Evolutionary conservation across 2,888 invertebrate genomes (phyloP).

Genomic region (Venusia cambrica): DNA sequence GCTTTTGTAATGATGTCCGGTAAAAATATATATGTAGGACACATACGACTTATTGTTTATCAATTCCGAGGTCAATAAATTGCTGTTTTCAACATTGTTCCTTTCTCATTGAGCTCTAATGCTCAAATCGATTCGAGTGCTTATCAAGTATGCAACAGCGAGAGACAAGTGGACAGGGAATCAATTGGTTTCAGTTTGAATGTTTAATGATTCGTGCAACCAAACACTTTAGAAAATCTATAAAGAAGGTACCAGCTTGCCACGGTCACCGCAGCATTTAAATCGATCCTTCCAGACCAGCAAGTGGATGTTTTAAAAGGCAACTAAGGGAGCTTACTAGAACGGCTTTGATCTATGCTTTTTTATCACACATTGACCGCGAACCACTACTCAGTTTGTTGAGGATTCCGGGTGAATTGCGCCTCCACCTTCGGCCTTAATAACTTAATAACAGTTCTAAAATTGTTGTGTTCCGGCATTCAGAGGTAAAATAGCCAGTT

Average conservation of each 20-base stretch:
- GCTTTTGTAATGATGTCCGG: too few relatives aligned
- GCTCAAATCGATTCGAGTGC: conserved; percentile 13
- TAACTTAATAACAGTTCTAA: too few relatives aligned
- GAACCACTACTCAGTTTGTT: too few relatives aligned
- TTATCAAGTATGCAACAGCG: conserved; percentile 9
- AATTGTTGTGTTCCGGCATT: too few relatives aligned
- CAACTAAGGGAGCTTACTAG: too few relatives aligned
- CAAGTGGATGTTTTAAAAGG: too few relatives aligned
- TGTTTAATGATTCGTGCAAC: background rate
- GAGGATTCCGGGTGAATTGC: too few relatives aligned
- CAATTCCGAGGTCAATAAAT: background rate
- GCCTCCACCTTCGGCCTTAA: too few relatives aligned
- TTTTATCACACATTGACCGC: too few relatives aligned
- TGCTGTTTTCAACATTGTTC: background rate
- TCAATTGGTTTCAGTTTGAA: conserved; percentile 8
- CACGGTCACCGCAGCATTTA: background rate
- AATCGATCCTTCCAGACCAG: background rate
- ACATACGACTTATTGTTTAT: conserved; percentile 12
- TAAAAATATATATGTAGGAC: conserved; percentile 24
- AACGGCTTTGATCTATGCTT: too few relatives aligned
- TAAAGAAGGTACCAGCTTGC: background rate
- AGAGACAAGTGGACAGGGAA: conserved; percentile 7
- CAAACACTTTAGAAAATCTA: background rate
- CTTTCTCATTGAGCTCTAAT: background rate
- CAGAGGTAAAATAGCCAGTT: too few relatives aligned